Base-by-base conservation (phyloP, 2,888 invertebrate genomes). In the Nineta flava region DNA sequence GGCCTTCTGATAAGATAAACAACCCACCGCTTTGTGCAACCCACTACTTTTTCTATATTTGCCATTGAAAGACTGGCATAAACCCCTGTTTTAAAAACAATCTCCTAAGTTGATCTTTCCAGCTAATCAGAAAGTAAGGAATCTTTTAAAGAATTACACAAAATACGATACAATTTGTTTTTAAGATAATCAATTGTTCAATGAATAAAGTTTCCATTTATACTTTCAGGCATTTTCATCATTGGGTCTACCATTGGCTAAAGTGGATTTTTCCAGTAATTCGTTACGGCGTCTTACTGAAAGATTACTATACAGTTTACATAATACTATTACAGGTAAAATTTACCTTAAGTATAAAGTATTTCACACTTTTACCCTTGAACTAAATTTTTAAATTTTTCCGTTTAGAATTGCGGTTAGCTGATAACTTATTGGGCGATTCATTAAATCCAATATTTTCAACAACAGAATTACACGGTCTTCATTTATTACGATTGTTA, bases 381-480 rank as follows among this genome's bases (percentile, higher is more conserved):
- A 35, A 35, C n/a, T n/a, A n/a, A n/a, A 26, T 26, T 19, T 19
- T 3, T 19, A 19, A 26, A 26, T 12, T 38, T 38, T 38, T 15
- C 1, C 5, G 4, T 38, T 77, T 78, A 16, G 82, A 81, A 57
- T 64, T 92, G 38, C 74, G 77, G 13, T 65, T 93, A 48, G 76
- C 83, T 26, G 79, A 87, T 60, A 93, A 93, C 62, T 69, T 87
- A n/a, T 72, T 93, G 26, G 92, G 92, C 1, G 91, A 92, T 62
- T 87, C 85, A 58, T 68, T 92, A 26, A 92, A 91, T 67, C 92
- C 92, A 0, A 88, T 92, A 56, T 92, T 92, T 65, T 87, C 88
- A 16, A 85, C 85, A 41, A 81, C 82, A 31, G 91, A 91, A 65
- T 80, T 92, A 53, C 85, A 86, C 57, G 81, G 83, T 13, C 67